phyloP scores from a whole-genome alignment of 1,140 invertebrate genomes.

The Leptopilina boulardi region DNA sequence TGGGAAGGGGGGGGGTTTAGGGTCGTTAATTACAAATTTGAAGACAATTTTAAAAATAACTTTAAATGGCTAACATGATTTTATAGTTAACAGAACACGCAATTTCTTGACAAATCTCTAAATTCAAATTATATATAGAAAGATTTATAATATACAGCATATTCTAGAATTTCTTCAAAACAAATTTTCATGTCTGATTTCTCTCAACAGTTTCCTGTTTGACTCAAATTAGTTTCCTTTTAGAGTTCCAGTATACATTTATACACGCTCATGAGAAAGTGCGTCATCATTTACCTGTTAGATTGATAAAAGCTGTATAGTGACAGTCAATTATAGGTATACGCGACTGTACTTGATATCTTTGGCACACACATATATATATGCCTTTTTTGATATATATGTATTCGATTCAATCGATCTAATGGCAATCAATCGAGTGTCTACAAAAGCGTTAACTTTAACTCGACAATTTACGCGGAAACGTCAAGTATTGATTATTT shows the following conservation, averaged over 20 bases:
- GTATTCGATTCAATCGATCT: constrained; percentile 49
- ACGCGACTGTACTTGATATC: constrained; percentile 55
- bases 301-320: constrained; percentile 49
- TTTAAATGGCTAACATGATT: no score
- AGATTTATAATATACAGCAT: no score
- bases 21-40: no score
- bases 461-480: constrained; percentile 8
- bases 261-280: background rate
- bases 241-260: background rate
- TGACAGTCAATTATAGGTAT: constrained; percentile 59
- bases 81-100: no score
- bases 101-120: no score
- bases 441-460: constrained; percentile 39
- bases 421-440: constrained; percentile 43
- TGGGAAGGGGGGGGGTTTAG: no score
- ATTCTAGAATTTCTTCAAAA: background rate
- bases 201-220: background rate
- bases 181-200: constrained; percentile 21
- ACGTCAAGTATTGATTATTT: constrained; percentile 40
- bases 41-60: no score
- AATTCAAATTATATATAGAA: no score
- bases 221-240: background rate
- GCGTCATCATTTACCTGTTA: constrained; percentile 18
- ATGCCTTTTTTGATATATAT: constrained; percentile 33
- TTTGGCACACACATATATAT: no score